Evolutionary conservation across 1,140 invertebrate species (phyloP), one percentile per base, ranked within the genome.

Genomic region (Chironomus striatipennis): DNA sequence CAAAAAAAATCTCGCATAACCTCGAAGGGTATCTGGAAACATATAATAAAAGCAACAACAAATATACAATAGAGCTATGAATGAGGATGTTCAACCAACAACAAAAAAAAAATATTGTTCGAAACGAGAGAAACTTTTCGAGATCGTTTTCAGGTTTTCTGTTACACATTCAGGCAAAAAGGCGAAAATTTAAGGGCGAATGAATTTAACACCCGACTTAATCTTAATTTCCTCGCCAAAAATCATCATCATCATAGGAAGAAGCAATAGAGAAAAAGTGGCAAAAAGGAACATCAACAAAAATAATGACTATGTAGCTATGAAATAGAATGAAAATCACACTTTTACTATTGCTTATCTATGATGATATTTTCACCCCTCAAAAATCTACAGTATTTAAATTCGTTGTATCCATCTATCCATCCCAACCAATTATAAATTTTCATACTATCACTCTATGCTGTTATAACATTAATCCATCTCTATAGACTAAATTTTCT

Each of bases 341-440:
- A 70, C 65, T 70, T 70, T 70, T 70, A 18, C 7, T 70, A 18
- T 70, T 8, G 17, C 17, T 70, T 70, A 70, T 70, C 65, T 70
- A n/a, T n/a, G 65, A 70, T 70, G 65, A 70, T 70, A 70, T 70
- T 70, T 70, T 70, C 65, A 70, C 65, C 65, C 65, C 20, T 21
- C 17, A 70, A 70, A 20, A 20, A 21, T 70, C 17, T 20, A 57
- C 17, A 17, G 5, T 34, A 34, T 34, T 34, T 2, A 34, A 34
- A 34, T 34, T 18, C 65, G 65, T 34, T 34, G 24, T 34, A 34
- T 34, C 24, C 24, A 34, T 34, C 24, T 17, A 21, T 70, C 18
- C 65, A 70, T 70, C 65, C 65, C 65, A 70, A 70, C 65, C 65
- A 70, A 70, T 70, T 70, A 70, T 70, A 70, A 70, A 70, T 18